Conservation (phyloP, 1,140 invertebrate species). For the Macrotrachela quadricornifera region DNA sequence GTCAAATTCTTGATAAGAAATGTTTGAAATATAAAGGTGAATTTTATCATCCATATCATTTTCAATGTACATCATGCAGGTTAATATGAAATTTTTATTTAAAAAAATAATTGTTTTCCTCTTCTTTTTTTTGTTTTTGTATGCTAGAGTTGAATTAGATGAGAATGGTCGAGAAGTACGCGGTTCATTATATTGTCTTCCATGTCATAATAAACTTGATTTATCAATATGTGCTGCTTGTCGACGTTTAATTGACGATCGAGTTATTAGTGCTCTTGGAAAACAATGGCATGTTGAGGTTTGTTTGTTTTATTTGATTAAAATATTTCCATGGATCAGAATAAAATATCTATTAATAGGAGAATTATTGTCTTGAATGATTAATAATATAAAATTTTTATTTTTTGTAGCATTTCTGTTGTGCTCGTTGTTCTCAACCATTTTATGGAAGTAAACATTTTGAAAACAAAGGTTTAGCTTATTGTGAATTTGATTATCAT, state of each 20-base stretch:
- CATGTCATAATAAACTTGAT: conserved; percentile 98
- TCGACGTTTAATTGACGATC: conserved; percentile 40
- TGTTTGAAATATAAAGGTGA: conserved; percentile 84
- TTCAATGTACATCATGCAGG: conserved; percentile 59
- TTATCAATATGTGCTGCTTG: conserved; percentile 82
- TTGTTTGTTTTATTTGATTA: background rate
- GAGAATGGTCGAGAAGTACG: conserved; percentile 77
- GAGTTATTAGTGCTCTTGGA: conserved; percentile 79
- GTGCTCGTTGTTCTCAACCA: conserved; percentile 96
- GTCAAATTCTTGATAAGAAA: conserved; percentile 64
- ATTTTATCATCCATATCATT: conserved; percentile 96
- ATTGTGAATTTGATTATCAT: conserved; percentile 98
- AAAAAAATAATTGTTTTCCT: too few species aligned
- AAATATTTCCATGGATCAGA: too few species aligned
- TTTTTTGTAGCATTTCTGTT: conserved; percentile 71
- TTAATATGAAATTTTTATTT: background rate
- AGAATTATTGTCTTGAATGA: too few species aligned
- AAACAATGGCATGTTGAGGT: conserved; percentile 99
- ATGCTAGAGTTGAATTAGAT: conserved; percentile 33
- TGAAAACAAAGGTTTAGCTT: conserved; percentile 91
- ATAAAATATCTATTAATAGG: too few species aligned
- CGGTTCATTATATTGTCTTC: conserved; percentile 84
- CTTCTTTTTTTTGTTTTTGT: too few species aligned
- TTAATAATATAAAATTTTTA: too few species aligned
- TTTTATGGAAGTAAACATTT: conserved; percentile 96